A percentile compares a stretch with the other conserved stretches of the same genome.
phyloP scores from a whole-genome alignment of 2,888 invertebrate genomes.

The Hesperia comma region DNA sequence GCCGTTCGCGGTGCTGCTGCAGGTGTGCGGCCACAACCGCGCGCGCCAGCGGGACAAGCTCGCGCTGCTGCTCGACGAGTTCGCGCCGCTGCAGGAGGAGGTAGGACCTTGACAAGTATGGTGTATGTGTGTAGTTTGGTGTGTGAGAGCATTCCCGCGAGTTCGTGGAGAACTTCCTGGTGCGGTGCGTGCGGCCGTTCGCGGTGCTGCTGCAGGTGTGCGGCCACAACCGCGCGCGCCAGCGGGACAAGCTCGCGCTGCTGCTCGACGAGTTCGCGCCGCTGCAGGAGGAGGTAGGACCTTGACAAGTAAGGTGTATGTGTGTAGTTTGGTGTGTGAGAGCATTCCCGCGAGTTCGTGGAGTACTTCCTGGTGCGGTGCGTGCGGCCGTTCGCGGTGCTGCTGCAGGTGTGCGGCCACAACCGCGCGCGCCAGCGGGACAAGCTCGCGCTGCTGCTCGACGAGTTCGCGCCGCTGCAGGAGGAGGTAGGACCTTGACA shows the following conservation, averaged over 20 bases:
- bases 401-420: constrained; percentile 96
- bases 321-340: no score
- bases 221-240: constrained; percentile 97
- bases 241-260: constrained; percentile 95
- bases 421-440: constrained; percentile 98
- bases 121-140: no score
- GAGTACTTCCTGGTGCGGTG: constrained; percentile 95
- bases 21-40: constrained; percentile 96
- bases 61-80: constrained; percentile 94
- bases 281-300: constrained; percentile 97
- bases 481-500: no score
- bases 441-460: constrained; percentile 93
- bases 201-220: constrained; percentile 93
- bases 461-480: constrained; percentile 95
- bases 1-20: constrained; percentile 93
- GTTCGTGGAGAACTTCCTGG: constrained; percentile 94
- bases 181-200: constrained; percentile 93
- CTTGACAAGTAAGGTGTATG: no score
- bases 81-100: constrained; percentile 96
- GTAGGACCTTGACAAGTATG: no score
- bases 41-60: constrained; percentile 97
- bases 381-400: constrained; percentile 92
- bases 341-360: constrained; percentile 92
- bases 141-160: constrained; percentile 91
- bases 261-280: constrained; percentile 95